Evolutionary conservation across 2,113 vertebrate genomes (phyloP).

Genomic region (Alectura lathami): DNA sequence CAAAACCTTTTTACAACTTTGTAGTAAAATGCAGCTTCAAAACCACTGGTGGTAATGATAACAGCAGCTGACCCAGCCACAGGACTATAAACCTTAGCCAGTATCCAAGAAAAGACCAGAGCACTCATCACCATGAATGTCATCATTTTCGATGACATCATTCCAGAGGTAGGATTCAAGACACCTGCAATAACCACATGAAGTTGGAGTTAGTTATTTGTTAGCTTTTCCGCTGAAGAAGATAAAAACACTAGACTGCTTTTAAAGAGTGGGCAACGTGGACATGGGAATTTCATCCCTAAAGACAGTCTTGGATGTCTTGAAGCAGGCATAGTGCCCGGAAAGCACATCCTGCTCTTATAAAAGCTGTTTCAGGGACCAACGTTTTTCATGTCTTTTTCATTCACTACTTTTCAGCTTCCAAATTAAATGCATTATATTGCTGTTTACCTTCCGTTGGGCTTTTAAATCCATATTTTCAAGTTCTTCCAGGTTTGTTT

Average conservation of each 20-base stretch:
- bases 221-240: not conserved
- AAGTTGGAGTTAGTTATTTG: not conserved
- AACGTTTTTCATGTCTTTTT: not conserved
- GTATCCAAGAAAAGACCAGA: not conserved
- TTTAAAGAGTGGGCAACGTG: not conserved
- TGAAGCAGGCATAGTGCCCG: not conserved
- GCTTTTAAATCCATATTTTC: not conserved
- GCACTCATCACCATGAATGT: not conserved
- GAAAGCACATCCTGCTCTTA: not conserved
- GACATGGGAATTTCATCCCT: not conserved
- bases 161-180: not conserved
- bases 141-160: conserved; percentile 10
- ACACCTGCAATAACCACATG: conserved; percentile 8
- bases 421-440: not conserved
- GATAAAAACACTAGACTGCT: not conserved
- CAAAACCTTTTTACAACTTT: not conserved
- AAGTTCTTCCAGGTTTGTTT: not conserved
- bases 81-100: not conserved
- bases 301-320: not conserved
- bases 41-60: not conserved
- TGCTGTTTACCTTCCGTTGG: not conserved
- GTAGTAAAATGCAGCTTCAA: not conserved
- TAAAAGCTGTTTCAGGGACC: not conserved
- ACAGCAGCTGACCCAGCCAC: not conserved
- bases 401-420: not conserved